Percentiles rank a stretch among this genome's conserved stretches.
phyloP scores from a whole-genome alignment of 2,797 vertebrate genomes.

The Sciurus vulgaris region DNA sequence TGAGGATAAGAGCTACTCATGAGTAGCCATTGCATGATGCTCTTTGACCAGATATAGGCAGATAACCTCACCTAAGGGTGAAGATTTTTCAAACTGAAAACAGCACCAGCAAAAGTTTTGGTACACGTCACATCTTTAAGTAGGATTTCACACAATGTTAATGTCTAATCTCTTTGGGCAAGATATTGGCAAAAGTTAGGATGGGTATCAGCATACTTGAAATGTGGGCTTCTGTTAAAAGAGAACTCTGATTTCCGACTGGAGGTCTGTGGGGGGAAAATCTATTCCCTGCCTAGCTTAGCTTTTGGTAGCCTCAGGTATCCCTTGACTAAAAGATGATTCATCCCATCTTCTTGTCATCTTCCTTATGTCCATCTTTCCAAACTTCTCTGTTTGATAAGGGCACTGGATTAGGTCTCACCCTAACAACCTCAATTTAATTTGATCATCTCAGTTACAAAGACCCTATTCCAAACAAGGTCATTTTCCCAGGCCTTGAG shows the following conservation, averaged over 20 bases:
- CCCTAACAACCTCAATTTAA: not conserved
- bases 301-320: not conserved
- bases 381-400: not conserved
- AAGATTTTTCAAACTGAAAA: constrained; percentile 9
- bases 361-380: not conserved
- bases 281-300: not conserved
- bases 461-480: not conserved
- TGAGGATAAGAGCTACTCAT: not conserved
- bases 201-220: not conserved
- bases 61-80: not conserved
- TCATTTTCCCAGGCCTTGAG: not conserved
- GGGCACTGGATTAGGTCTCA: not conserved
- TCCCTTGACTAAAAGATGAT: not conserved
- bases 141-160: not conserved
- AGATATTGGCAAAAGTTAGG: not conserved
- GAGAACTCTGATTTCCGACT: not conserved
- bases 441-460: not conserved
- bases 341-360: not conserved
- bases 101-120: not conserved
- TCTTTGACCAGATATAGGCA: not conserved
- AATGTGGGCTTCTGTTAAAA: not conserved
- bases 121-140: not conserved
- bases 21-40: not conserved
- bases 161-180: not conserved
- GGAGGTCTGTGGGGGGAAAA: not conserved